phyloP scores from a whole-genome alignment of 2,888 invertebrate species.

The Apamea sordens region DNA sequence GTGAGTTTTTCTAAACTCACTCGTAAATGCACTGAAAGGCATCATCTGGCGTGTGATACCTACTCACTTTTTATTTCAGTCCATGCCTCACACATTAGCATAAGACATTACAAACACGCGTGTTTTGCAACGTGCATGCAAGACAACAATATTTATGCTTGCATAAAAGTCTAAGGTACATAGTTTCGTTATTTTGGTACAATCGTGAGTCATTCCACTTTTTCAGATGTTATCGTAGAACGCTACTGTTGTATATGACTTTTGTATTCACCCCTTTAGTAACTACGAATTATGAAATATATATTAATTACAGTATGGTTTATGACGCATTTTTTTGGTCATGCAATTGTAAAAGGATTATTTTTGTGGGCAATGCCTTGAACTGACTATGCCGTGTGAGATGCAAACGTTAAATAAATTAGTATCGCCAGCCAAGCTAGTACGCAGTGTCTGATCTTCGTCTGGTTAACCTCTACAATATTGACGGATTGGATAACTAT shows the following conservation, averaged over 20 bases:
- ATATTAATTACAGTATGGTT: constrained; percentile 28
- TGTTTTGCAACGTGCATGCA: constrained; percentile 34
- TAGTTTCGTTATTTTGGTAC: constrained; percentile 22
- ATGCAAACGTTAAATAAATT: neutral
- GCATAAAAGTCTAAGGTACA: constrained; percentile 30
- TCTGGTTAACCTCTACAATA: neutral
- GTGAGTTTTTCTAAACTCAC: too few species aligned
- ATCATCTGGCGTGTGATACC: neutral
- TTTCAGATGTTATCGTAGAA: constrained; percentile 56
- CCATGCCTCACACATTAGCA: constrained; percentile 17
- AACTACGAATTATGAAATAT: constrained; percentile 39
- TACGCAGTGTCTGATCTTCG: neutral
- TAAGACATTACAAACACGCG: constrained; percentile 19
- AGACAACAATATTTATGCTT: constrained; percentile 33
- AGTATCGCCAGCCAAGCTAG: neutral
- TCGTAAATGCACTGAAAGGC: neutral
- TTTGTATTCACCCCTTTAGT: constrained; percentile 46
- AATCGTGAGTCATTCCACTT: constrained; percentile 37
- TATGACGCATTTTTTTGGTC: constrained; percentile 16
- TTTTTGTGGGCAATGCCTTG: neutral
- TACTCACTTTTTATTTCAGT: constrained; percentile 23
- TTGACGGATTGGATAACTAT: neutral
- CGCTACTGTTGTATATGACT: constrained; percentile 41
- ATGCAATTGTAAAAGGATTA: constrained; percentile 9
- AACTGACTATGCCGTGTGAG: neutral